Evolutionary conservation across 2,797 vertebrate species (phyloP).

Genomic region (Lepilemur septentrionalis): DNA sequence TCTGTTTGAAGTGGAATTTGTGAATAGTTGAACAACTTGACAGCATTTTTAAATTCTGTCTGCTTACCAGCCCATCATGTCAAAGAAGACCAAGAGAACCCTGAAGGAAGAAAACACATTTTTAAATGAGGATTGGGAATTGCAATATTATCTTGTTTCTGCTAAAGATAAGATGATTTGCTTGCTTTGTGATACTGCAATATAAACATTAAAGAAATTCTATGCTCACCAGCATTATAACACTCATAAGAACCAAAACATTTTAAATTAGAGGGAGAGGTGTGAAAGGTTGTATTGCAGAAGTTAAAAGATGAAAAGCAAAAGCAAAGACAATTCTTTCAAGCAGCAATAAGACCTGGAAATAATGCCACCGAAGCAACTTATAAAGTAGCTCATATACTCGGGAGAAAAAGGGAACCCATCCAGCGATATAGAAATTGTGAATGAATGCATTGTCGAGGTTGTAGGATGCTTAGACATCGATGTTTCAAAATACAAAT

Average conservation of each 20-base stretch:
- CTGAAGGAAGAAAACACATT: background rate
- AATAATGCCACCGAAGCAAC: background rate
- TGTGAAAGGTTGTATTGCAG: background rate
- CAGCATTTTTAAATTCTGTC: background rate
- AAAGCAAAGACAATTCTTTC: background rate
- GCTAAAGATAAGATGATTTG: background rate
- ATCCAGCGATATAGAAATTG: background rate
- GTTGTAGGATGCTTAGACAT: background rate
- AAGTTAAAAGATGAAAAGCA: background rate
- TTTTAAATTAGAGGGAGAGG: background rate
- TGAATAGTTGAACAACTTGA: background rate
- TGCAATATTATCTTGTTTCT: background rate
- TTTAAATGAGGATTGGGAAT: background rate
- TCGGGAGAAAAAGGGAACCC: background rate
- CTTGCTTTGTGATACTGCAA: background rate
- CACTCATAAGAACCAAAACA: background rate
- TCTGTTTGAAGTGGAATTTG: background rate
- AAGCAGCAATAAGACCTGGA: background rate
- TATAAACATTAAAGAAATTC: background rate
- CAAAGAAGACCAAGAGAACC: background rate
- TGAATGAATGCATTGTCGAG: background rate
- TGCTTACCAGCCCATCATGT: background rate
- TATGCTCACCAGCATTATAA: background rate
- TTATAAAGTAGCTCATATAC: background rate
- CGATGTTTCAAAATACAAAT: background rate